Base-by-base conservation (phyloP, 2,113 vertebrate species). In the Paratilapia polleni region DNA sequence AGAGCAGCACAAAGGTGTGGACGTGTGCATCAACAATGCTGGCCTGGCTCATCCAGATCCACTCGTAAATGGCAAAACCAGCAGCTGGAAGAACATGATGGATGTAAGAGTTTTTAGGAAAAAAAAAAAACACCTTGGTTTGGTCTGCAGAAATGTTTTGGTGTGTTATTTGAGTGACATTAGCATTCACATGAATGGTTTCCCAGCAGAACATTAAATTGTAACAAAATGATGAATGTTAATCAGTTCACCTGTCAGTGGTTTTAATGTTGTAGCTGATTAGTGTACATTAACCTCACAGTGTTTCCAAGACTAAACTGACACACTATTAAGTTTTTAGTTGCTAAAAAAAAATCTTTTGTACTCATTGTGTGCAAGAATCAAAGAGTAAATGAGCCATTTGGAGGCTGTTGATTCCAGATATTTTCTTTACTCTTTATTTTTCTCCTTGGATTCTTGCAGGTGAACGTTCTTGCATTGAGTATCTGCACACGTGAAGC, bases 381-480 rank as follows among this genome's bases (percentile, higher is more conserved):
- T 12, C 12, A 47, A 11, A 13, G 17, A 68, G 5, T 47, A 47
- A 22, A 47, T 43, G 11, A 10, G 7, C 14, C 20, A 24, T 0
- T 54, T 22, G 31, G 11, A 47, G 11, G 12, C 2, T 60, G 8
- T 75, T 36, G 52, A 36, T 52, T 57, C 15, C 2, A 57, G 8
- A 54, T 28, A n/a, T 12, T 41, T 12, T 77, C 15, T 19, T 41
- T 20, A 62, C 60, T 43, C 11, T 2, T 5, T 24, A 22, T 31
- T 77, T 58, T 31, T 47, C 7, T 78, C 20, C 10, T 78, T 52
- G 8, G 13, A 43, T 12, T 77, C 14, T 63, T 86, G 24, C 89
- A 97, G 97, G 96, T 98, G 62, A 98, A 98, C 0, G 93, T 98
- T 59, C 89, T 98, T 90, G 97, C 95, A 1, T 92, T 97, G 82